These are phyloP conservation scores for Ophion slaviceki DNA, from an alignment of 2,888 invertebrate species.

Conservation along the genomic window DNA sequence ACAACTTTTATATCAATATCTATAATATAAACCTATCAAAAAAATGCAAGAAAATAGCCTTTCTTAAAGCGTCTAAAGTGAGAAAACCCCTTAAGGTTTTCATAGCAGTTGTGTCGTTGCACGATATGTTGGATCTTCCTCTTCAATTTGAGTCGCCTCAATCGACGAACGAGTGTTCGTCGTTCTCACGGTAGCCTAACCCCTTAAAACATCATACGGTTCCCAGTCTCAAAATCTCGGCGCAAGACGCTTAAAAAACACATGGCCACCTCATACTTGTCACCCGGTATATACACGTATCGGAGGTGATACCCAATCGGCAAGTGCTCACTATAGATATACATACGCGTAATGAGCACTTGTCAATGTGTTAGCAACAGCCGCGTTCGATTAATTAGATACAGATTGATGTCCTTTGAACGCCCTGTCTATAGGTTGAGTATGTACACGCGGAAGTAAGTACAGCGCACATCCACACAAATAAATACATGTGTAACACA, in stretches of 20 bases:
- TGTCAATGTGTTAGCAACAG: conserved; percentile 38
- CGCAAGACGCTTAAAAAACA: neutral
- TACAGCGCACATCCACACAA: conserved; percentile 7
- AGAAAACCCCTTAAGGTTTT: too few relatives aligned
- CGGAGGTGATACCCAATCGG: neutral
- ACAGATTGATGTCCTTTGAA: conserved; percentile 59
- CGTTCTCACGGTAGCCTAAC: too few relatives aligned
- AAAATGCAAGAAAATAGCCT: too few relatives aligned
- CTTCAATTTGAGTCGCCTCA: too few relatives aligned
- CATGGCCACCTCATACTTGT: neutral
- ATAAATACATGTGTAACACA: neutral
- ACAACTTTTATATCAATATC: too few relatives aligned
- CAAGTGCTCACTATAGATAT: neutral
- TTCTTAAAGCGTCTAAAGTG: too few relatives aligned
- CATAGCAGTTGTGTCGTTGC: too few relatives aligned
- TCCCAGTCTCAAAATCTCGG: too few relatives aligned
- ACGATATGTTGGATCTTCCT: too few relatives aligned
- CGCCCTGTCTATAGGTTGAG: conserved; percentile 6
- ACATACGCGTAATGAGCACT: conserved; percentile 5
- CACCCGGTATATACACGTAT: neutral
- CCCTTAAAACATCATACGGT: too few relatives aligned
- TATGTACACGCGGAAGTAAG: conserved; percentile 19
- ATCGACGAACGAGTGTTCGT: too few relatives aligned
- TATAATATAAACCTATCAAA: too few relatives aligned
- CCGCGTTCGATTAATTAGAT: conserved; percentile 63